phyloP scores from a whole-genome alignment of 92 coral and sea anemone genomes.

The Porites rus region DNA sequence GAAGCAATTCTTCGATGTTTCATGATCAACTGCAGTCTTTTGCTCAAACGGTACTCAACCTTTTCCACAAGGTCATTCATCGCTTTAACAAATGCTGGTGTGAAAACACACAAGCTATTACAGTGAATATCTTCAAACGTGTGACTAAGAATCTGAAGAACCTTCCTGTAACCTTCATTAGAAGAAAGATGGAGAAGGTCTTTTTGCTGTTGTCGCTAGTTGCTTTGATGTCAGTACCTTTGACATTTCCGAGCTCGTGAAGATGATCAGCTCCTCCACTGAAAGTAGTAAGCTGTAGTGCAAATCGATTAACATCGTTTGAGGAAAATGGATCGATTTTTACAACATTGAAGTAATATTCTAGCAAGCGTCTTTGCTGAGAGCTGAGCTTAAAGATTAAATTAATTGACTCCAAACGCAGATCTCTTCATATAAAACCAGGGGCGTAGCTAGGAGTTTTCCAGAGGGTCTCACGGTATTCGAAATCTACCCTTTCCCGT shows the following conservation, averaged over 20 bases:
- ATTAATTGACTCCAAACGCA: too few relatives aligned
- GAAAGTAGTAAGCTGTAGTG: slow-evolving; percentile 56
- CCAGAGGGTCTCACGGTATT: too few relatives aligned
- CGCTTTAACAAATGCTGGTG: slow-evolving; percentile 38
- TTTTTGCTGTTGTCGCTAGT: slow-evolving; percentile 8
- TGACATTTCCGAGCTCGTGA: slow-evolving; percentile 29
- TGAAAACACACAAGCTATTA: slow-evolving; percentile 49
- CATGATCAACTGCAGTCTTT: too few relatives aligned
- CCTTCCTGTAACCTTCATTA: slow-evolving; percentile 4
- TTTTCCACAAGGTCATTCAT: too few relatives aligned
- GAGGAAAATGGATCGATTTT: slow-evolving; percentile 28
- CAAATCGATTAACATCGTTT: slow-evolving; percentile 44
- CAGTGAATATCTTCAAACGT: slow-evolving; percentile 39
- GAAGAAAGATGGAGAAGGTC: slow-evolving; percentile 73
- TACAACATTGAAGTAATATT: slow-evolving; percentile 25
- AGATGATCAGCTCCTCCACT: slow-evolving; percentile 1
- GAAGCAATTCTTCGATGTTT: too few relatives aligned
- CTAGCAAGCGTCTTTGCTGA: slow-evolving; percentile 45
- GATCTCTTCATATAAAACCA: too few relatives aligned
- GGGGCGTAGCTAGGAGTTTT: too few relatives aligned
- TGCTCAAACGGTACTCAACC: too few relatives aligned
- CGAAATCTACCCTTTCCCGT: too few relatives aligned
- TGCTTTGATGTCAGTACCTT: slow-evolving; percentile 12
- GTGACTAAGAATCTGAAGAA: slow-evolving; percentile 46
- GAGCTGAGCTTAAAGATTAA: too few relatives aligned